Conservation (phyloP, 2,888 invertebrate species). For the Cheilosia vernalis region DNA sequence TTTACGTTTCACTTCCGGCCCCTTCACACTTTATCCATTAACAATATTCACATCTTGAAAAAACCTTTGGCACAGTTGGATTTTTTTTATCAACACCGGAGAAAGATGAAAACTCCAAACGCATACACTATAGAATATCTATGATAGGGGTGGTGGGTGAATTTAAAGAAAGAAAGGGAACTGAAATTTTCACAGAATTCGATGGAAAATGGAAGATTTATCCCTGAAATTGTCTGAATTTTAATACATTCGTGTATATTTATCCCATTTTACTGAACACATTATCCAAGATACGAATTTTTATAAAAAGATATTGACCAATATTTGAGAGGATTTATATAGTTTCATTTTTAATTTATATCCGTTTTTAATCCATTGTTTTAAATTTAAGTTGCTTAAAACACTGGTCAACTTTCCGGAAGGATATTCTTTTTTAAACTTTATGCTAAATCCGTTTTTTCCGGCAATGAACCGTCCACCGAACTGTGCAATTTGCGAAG, state of each 20-base stretch:
- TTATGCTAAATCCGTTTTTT: conserved; percentile 22
- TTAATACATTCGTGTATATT: conserved; percentile 3
- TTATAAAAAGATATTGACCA: conserved; percentile 20
- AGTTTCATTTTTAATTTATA: conserved; percentile 17
- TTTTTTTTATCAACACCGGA: conserved; percentile 61
- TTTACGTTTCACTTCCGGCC: conserved; percentile 10
- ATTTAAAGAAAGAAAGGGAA: conserved; percentile 10
- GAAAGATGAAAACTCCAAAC: conserved; percentile 50
- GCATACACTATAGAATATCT: conserved; percentile 66
- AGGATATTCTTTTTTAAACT: conserved; percentile 23
- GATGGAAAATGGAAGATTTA: conserved; percentile 11
- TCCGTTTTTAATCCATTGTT: background rate
- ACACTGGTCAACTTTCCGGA: conserved; percentile 28
- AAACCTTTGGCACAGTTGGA: conserved; percentile 68
- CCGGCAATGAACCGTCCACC: conserved; percentile 69
- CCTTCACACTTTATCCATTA: conserved; percentile 54
- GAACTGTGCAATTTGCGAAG: conserved; percentile 73
- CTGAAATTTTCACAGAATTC: conserved; percentile 48
- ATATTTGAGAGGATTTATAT: conserved; percentile 77
- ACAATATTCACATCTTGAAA: conserved; percentile 64
- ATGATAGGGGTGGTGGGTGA: conserved; percentile 57
- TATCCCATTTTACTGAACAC: conserved; percentile 42
- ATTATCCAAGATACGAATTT: conserved; percentile 5
- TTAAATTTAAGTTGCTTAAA: conserved; percentile 4
- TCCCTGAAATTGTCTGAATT: conserved; percentile 23